Conservation (phyloP, 2,888 invertebrate species). For the Leptinotarsa haldemani region DNA sequence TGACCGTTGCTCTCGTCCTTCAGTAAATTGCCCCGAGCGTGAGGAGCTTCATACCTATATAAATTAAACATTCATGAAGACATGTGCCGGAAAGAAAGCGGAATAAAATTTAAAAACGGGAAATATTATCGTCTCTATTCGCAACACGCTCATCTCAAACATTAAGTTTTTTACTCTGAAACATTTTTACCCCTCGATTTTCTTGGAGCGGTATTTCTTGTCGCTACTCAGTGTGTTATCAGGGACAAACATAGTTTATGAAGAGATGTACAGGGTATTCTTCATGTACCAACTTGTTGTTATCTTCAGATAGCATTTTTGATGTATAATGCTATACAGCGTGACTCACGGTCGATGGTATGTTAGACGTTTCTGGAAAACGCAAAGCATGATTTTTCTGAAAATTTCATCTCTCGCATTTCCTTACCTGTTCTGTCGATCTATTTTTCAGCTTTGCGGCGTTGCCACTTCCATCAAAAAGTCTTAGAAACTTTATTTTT, state of each 20-base stretch:
- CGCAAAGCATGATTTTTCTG: too few species aligned
- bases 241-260: neutral
- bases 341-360: too few species aligned
- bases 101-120: slow-evolving; percentile 44
- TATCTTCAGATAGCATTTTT: too few species aligned
- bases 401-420: too few species aligned
- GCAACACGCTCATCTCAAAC: slow-evolving; percentile 29
- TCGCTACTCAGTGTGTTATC: neutral
- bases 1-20: slow-evolving; percentile 32
- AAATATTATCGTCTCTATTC: slow-evolving; percentile 38
- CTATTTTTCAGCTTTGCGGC: too few species aligned
- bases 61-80: slow-evolving; percentile 39
- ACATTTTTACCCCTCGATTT: slow-evolving; percentile 8
- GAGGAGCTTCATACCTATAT: slow-evolving; percentile 37
- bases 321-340: too few species aligned
- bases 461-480: too few species aligned
- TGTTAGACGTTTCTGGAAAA: too few species aligned
- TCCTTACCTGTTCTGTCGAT: too few species aligned
- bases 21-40: slow-evolving; percentile 36
- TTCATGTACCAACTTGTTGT: too few species aligned
- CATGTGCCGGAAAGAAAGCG: slow-evolving; percentile 41
- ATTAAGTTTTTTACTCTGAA: slow-evolving; percentile 26
- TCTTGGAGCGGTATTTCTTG: neutral
- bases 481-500: too few species aligned
- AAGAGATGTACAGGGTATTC: neutral